Base-by-base conservation (phyloP, 2,888 invertebrate species). In the Rhagonycha fulva region DNA sequence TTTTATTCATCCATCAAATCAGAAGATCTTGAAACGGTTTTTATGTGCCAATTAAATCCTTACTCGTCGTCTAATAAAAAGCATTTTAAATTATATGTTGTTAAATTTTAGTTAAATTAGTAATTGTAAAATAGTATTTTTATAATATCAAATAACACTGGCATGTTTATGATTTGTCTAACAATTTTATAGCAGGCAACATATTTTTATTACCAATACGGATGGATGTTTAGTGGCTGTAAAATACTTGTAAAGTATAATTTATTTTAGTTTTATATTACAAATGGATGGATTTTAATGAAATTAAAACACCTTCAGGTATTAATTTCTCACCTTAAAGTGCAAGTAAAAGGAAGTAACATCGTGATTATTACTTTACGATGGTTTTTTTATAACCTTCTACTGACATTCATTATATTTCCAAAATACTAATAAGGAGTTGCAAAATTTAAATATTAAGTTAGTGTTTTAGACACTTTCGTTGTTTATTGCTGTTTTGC, bases 171-270 rank as follows among this genome's bases (percentile, higher is more conserved):
- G 70, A 74, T 71, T 60, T 68, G 24, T 72, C 73, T 74, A 76
- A 74, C 76, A 70, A 76, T 74, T 78, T 78, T 78, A 76, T 74
- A 66, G 74, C 69, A 23, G 63, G 66, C 71, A 61, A 73, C 78
- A 76, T 72, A 76, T 76, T 76, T 78, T 78, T 76, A 74, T 69
- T 72, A 62, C 74, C 73, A 70, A 74, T 76, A 67, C 71, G 76
- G 74, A 47, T 47, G 47, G 47, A 63, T 68, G 70, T 78, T 78
- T 76, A 78, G 71, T 72, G 74, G 74, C 72, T 76, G 70, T 78
- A 78, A 78, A 79, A 73, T 75, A 75, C 79, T 74, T 79, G 73
- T 76, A 75, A 74, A 76, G 70, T 73, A 72, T 75, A 76, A 79
- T 79, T 79, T 79, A 76, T 76, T 76, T 74, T 71, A 66, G 73